phyloP scores from a whole-genome alignment of 1,140 invertebrate species.

The Xylocopa sonorina region DNA sequence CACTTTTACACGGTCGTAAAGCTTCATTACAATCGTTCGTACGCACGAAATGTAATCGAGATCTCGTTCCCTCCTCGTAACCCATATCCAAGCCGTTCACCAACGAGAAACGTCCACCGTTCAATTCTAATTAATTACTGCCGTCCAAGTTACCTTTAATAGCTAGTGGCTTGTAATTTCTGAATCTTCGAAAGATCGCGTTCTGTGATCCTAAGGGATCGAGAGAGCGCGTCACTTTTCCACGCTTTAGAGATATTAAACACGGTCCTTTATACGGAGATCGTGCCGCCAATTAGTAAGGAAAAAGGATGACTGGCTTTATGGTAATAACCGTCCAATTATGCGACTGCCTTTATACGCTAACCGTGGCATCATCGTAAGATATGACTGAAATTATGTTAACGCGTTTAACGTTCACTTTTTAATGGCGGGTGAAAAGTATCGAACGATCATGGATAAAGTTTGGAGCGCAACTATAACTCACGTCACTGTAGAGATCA shows the following conservation, averaged over 20 bases:
- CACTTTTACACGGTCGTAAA: conserved; percentile 47
- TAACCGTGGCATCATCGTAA: not conserved
- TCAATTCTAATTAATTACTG: conserved; percentile 38
- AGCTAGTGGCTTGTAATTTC: not conserved
- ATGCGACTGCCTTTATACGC: not conserved
- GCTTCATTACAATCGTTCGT: conserved; percentile 32
- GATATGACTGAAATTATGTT: conserved; percentile 17
- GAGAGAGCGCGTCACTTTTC: not conserved
- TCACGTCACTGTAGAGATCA: too few species aligned
- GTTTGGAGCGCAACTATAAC: too few species aligned
- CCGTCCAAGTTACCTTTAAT: not conserved
- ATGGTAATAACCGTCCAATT: conserved; percentile 28
- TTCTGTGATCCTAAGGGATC: not conserved
- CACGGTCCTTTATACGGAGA: conserved; percentile 8
- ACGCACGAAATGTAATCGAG: not conserved
- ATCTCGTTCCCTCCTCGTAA: not conserved
- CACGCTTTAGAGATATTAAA: conserved; percentile 10
- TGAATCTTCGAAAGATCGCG: not conserved
- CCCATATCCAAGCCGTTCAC: not conserved
- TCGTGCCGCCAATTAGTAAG: conserved; percentile 15
- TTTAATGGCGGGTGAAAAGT: too few species aligned
- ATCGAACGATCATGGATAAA: too few species aligned
- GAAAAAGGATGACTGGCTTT: not conserved
- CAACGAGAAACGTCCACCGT: too few species aligned
- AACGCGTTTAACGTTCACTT: not conserved